A percentile compares a stretch with the other conserved stretches of the same genome.
These are phyloP conservation scores for Nebria brevicollis DNA, from an alignment of 2,888 invertebrate species.

Conservation along the genomic window DNA sequence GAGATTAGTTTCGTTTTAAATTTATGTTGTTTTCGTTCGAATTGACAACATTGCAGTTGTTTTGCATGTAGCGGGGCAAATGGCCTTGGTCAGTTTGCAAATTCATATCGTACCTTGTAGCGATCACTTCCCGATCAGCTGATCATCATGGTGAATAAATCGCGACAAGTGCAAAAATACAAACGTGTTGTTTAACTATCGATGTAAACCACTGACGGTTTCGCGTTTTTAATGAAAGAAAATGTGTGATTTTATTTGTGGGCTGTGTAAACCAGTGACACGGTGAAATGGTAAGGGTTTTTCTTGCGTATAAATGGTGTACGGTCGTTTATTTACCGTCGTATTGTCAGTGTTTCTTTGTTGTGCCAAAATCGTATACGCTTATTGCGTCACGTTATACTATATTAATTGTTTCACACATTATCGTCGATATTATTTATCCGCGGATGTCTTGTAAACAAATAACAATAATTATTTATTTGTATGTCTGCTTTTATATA, in stretches of 20 bases:
- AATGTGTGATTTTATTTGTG: constrained; percentile 29
- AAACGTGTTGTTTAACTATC: constrained; percentile 6
- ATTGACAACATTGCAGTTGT: constrained; percentile 30
- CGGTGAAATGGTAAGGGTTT: constrained; percentile 34
- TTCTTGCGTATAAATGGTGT: constrained; percentile 27
- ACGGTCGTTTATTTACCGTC: constrained; percentile 41
- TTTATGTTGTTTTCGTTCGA: constrained; percentile 8
- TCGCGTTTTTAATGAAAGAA: constrained; percentile 7
- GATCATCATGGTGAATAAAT: constrained; percentile 37
- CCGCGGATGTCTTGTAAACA: background rate
- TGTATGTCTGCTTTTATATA: background rate
- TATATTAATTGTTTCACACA: background rate
- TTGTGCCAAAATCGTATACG: constrained; percentile 40
- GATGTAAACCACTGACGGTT: background rate
- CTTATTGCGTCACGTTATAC: constrained; percentile 31
- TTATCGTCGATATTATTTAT: background rate
- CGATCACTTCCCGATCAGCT: constrained; percentile 46
- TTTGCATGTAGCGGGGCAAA: constrained; percentile 21
- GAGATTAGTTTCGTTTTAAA: background rate
- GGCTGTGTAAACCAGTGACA: constrained; percentile 33
- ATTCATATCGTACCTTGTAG: constrained; percentile 46
- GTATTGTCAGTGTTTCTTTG: constrained; percentile 39
- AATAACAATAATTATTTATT: constrained; percentile 5
- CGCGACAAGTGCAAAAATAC: constrained; percentile 30
- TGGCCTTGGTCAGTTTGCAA: constrained; percentile 47